Percentiles rank a stretch among this genome's conserved stretches.
Evolutionary conservation across 2,113 vertebrate species (phyloP).

Genomic region (Onychostoma macrolepis): DNA sequence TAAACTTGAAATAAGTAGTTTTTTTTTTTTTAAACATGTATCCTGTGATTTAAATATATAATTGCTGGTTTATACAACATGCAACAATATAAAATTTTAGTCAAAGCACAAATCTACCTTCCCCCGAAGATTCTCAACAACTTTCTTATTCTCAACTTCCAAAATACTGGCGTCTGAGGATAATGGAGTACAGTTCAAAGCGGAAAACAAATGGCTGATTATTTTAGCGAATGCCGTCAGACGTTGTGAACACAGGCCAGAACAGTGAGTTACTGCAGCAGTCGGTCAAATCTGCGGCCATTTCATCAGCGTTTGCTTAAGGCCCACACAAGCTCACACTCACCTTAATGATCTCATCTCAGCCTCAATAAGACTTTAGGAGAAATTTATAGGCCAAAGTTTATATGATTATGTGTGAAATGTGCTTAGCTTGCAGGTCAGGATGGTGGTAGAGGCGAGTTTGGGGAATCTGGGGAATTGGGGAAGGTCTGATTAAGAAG

Average conservation of each 20-base stretch:
- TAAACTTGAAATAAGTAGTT: too few relatives aligned
- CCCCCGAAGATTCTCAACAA: not conserved
- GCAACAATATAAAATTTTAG: not conserved
- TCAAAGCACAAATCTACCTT: not conserved
- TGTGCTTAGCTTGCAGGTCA: conserved; percentile 72
- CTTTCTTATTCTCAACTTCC: conserved; percentile 34
- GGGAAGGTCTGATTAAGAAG: conserved; percentile 42
- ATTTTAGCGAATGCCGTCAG: conserved; percentile 72
- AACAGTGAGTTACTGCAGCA: conserved; percentile 74
- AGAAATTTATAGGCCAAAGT: conserved; percentile 70
- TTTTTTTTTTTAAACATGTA: too few relatives aligned
- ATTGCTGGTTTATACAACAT: not conserved
- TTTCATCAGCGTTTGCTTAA: conserved; percentile 73
- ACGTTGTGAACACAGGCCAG: conserved; percentile 59
- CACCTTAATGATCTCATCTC: conserved; percentile 72
- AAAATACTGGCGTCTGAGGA: conserved; percentile 30
- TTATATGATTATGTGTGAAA: conserved; percentile 70
- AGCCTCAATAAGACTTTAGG: conserved; percentile 58
- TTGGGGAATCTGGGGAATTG: conserved; percentile 36
- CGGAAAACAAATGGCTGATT: conserved; percentile 73
- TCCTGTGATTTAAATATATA: not conserved
- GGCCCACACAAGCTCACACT: conserved; percentile 68
- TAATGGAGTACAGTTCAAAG: conserved; percentile 48
- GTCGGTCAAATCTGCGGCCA: conserved; percentile 74
- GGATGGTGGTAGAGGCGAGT: not conserved